These are phyloP conservation scores for Epicampocera succincta DNA, from an alignment of 2,888 invertebrate species.

Conservation along the genomic window DNA sequence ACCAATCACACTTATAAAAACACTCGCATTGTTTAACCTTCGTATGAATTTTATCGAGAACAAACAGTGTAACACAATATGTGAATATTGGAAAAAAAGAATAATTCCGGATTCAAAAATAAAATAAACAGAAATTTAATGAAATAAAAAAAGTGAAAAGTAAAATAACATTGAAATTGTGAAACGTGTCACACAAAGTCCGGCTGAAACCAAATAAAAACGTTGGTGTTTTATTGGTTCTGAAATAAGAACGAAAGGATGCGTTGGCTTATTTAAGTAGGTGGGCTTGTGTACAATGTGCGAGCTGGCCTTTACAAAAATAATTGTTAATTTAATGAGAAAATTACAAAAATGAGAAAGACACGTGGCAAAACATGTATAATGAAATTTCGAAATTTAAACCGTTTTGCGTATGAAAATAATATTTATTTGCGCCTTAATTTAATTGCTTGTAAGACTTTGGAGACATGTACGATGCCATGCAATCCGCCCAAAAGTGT, in stretches of 20 bases:
- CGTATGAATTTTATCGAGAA: constrained; percentile 8
- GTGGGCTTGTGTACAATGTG: background rate
- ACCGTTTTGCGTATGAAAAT: background rate
- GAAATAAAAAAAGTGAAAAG: constrained; percentile 24
- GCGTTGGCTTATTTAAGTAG: background rate
- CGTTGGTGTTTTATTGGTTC: background rate
- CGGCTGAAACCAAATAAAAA: background rate
- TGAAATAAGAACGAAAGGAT: background rate
- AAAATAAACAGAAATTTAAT: constrained; percentile 16
- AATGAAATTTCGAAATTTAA: background rate
- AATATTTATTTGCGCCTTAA: no score
- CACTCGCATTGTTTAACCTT: background rate
- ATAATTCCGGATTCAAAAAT: background rate
- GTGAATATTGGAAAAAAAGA: constrained; percentile 14
- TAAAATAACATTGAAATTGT: background rate
- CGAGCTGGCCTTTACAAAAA: constrained; percentile 34
- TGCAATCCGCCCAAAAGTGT: background rate
- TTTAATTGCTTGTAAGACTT: no score
- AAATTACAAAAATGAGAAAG: constrained; percentile 30
- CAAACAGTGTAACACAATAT: constrained; percentile 27
- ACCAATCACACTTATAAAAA: background rate
- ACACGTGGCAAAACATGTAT: background rate
- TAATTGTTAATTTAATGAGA: constrained; percentile 63
- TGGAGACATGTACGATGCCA: background rate
- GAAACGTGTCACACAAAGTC: no score